A percentile compares a stretch with the other conserved stretches of the same genome.
These are phyloP conservation scores for Labeo catla DNA, from an alignment of 2,113 vertebrate genomes.

Conservation along the genomic window DNA sequence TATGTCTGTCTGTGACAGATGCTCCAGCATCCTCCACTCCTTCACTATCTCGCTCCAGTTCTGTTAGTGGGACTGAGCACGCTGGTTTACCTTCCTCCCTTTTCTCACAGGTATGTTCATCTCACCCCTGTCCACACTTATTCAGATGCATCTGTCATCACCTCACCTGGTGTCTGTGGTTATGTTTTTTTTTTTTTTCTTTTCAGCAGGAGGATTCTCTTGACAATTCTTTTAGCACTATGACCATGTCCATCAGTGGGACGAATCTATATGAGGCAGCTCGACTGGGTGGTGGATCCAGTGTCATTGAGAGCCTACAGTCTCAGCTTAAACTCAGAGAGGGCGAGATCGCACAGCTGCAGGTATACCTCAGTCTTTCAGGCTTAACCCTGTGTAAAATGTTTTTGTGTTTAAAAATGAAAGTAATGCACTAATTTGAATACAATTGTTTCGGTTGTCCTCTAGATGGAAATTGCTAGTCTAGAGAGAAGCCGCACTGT, in stretches of 20 bases:
- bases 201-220: constrained; percentile 84
- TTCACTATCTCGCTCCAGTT: constrained; percentile 91
- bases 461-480: constrained; percentile 89
- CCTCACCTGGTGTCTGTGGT: background rate
- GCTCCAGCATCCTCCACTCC: constrained; percentile 87
- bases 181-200: background rate
- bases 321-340: constrained; percentile 95
- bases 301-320: constrained; percentile 93
- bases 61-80: constrained; percentile 88
- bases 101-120: constrained; percentile 83
- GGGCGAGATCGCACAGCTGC: constrained; percentile 93
- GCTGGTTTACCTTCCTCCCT: constrained; percentile 85
- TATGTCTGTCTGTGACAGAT: constrained; percentile 75
- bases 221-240: constrained; percentile 83
- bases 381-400: background rate
- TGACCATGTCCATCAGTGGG: constrained; percentile 81
- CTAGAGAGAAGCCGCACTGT: constrained; percentile 93
- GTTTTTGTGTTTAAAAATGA: too few relatives aligned
- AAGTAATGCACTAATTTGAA: background rate
- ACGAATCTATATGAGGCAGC: constrained; percentile 92
- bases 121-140: background rate
- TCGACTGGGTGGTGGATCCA: constrained; percentile 93
- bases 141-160: background rate
- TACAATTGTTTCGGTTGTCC: background rate
- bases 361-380: constrained; percentile 75